Conservation (phyloP, 2,888 invertebrate genomes). For the Dicycla oo region DNA sequence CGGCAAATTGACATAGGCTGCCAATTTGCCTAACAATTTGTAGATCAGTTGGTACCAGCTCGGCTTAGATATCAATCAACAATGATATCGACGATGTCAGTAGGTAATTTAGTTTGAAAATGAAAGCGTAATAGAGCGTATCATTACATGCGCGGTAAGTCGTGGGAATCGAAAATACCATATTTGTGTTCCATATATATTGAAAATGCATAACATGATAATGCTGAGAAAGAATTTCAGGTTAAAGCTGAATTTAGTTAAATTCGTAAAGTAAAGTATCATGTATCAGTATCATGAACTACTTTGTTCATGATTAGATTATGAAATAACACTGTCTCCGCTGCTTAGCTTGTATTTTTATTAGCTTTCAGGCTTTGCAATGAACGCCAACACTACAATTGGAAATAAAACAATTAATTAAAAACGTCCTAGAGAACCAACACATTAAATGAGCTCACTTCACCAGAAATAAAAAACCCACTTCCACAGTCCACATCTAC, state of each 20-base stretch:
- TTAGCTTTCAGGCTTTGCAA: background rate
- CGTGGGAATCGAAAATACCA: constrained; percentile 15
- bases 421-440: background rate
- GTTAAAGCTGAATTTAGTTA: too few species aligned
- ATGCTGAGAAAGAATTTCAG: too few species aligned
- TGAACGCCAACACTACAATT: background rate
- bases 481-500: constrained; percentile 45
- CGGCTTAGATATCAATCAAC: constrained; percentile 17
- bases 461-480: constrained; percentile 21
- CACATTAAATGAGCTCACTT: background rate
- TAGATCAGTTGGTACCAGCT: constrained; percentile 3
- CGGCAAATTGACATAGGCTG: background rate
- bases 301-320: too few species aligned
- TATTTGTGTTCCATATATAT: constrained; percentile 2
- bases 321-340: too few species aligned
- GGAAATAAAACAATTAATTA: background rate
- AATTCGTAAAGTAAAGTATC: too few species aligned
- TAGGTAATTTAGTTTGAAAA: constrained; percentile 42
- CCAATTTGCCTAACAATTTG: background rate
- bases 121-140: constrained; percentile 30
- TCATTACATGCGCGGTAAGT: constrained; percentile 26
- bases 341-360: background rate
- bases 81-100: constrained; percentile 27
- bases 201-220: constrained; percentile 11
- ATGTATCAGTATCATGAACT: too few species aligned